These are phyloP conservation scores for Spodoptera frugiperda DNA, from an alignment of 1,140 invertebrate species.

Conservation along the genomic window DNA sequence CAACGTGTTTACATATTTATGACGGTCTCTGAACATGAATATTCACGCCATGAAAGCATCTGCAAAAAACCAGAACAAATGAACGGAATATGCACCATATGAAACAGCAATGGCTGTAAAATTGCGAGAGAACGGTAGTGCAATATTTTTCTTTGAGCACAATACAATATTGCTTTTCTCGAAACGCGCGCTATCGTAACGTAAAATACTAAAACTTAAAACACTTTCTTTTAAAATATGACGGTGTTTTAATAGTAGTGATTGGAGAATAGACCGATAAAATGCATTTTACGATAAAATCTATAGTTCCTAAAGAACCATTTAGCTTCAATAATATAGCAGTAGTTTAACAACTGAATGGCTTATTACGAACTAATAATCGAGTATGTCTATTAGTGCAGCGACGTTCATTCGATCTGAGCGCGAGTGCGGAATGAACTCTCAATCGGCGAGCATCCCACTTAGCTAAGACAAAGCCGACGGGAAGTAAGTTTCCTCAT, in stretches of 20 bases:
- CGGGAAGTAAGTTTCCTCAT: conserved; percentile 65
- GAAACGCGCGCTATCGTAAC: conserved; percentile 29
- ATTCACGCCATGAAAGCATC: conserved; percentile 43
- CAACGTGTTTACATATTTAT: conserved; percentile 41
- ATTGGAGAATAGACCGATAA: not conserved
- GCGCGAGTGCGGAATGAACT: conserved; percentile 50
- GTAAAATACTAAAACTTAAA: conserved; percentile 41
- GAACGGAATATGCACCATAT: conserved; percentile 58
- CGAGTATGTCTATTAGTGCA: conserved; percentile 37
- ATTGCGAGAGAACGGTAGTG: conserved; percentile 55
- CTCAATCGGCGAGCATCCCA: conserved; percentile 52
- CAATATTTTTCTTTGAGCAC: conserved; percentile 65
- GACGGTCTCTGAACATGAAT: conserved; percentile 19
- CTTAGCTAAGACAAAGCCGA: conserved; percentile 60
- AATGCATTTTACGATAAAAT: too few species aligned
- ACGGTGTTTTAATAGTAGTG: not conserved
- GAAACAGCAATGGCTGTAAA: conserved; percentile 56
- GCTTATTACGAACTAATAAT: conserved; percentile 28
- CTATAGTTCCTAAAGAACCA: not conserved
- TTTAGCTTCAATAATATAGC: not conserved
- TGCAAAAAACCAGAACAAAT: conserved; percentile 56
- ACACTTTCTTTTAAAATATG: not conserved
- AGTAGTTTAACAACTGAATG: not conserved
- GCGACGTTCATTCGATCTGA: conserved; percentile 40
- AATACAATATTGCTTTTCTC: conserved; percentile 59